Conservation (phyloP, 2,113 vertebrate species). For the Pterocles gutturalis region DNA sequence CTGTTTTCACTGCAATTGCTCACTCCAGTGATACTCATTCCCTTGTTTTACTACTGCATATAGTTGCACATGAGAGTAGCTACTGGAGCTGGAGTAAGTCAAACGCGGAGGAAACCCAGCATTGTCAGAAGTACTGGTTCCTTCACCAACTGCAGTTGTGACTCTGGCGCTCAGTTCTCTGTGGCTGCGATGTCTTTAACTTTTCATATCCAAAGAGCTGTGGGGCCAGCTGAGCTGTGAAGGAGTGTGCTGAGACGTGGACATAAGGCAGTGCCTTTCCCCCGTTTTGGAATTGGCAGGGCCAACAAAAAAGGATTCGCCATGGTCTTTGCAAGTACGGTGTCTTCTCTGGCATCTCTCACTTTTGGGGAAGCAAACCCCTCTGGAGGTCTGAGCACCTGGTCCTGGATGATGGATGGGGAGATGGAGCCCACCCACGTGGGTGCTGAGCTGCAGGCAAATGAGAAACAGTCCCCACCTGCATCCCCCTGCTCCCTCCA, state of each 20-base stretch:
- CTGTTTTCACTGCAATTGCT: background rate
- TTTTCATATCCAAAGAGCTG: background rate
- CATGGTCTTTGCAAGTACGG: background rate
- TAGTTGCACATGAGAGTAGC: background rate
- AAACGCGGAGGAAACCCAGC: background rate
- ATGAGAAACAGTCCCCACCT: background rate
- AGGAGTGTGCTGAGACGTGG: background rate
- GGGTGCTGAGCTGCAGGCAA: background rate
- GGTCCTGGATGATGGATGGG: background rate
- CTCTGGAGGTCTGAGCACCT: background rate
- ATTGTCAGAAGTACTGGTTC: background rate
- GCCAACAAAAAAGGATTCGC: background rate
- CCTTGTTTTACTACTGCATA: background rate
- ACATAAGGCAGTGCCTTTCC: background rate
- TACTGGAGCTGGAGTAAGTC: background rate
- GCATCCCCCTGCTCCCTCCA: background rate
- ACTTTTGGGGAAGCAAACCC: background rate
- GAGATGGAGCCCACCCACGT: rapidly evolving
- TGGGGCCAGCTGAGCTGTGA: background rate
- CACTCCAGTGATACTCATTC: background rate
- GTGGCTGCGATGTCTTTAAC: background rate
- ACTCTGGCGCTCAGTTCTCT: background rate
- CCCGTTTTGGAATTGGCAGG: background rate
- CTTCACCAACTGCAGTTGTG: rapidly evolving
- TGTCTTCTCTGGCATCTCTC: background rate